Conservation (phyloP, 2,113 vertebrate genomes). For the Todiramphus chloris region DNA sequence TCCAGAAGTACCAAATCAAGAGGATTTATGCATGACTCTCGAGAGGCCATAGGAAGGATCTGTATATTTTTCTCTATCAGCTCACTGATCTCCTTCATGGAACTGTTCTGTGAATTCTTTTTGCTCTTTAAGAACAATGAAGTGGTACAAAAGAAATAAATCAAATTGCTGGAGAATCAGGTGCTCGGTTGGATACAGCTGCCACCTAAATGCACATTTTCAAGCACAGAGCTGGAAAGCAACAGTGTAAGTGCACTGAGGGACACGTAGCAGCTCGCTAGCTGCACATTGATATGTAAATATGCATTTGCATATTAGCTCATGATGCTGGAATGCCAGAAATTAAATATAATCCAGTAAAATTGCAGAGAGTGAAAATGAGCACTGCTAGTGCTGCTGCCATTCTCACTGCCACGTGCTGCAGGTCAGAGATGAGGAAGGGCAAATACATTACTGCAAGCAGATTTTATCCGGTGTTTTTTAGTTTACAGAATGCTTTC, state of each 20-base stretch:
- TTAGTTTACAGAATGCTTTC: not conserved
- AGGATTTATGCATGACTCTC: not conserved
- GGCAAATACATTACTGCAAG: not conserved
- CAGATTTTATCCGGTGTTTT: not conserved
- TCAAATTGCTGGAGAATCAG: not conserved
- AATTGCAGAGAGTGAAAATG: not conserved
- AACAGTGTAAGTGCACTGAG: not conserved
- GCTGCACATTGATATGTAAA: fast-evolving
- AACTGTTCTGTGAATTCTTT: not conserved
- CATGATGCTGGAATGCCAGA: not conserved
- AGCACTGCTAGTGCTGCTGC: not conserved
- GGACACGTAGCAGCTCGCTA: not conserved
- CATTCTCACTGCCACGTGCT: not conserved
- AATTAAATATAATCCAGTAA: not conserved
- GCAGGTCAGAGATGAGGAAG: not conserved
- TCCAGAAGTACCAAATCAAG: not conserved
- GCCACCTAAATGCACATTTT: not conserved
- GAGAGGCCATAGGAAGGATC: not conserved
- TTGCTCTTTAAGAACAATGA: not conserved
- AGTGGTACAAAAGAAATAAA: not conserved
- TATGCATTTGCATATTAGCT: not conserved
- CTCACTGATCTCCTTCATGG: not conserved
- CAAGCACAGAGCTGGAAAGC: not conserved
- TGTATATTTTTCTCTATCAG: not conserved
- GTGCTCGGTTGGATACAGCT: not conserved